A percentile compares a stretch with the other conserved stretches of the same genome.
Evolutionary conservation across 1,140 invertebrate genomes (phyloP).

Genomic region (Pentalonia nigronervosa): DNA sequence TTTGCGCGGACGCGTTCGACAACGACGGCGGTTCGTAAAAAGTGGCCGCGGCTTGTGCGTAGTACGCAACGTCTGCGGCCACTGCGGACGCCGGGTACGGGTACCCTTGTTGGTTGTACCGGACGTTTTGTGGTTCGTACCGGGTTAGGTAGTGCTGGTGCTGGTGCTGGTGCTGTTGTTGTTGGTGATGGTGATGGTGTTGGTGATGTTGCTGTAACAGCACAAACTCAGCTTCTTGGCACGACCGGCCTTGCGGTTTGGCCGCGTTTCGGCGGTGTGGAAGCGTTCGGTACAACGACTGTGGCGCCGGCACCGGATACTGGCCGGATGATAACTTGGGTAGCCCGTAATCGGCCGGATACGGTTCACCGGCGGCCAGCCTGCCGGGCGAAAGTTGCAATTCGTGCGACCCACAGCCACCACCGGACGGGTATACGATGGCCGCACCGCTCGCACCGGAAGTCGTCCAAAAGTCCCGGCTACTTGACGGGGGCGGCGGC

Average conservation of each 20-base stretch:
- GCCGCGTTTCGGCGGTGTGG: constrained; percentile 71
- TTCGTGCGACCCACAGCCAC: background rate
- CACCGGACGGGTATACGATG: background rate
- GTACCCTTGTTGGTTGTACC: constrained; percentile 82
- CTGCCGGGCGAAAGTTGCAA: constrained; percentile 46
- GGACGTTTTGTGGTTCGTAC: constrained; percentile 69
- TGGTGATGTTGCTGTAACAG: constrained; percentile 62
- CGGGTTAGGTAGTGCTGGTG: constrained; percentile 71
- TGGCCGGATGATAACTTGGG: constrained; percentile 69
- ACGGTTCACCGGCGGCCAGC: constrained; percentile 23
- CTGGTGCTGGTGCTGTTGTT: constrained; percentile 61
- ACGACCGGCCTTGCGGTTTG: constrained; percentile 69
- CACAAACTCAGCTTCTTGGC: constrained; percentile 74
- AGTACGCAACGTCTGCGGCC: constrained; percentile 61
- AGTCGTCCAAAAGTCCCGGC: constrained; percentile 41
- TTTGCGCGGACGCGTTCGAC: constrained; percentile 61
- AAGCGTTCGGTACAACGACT: constrained; percentile 72
- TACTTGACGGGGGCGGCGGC: background rate
- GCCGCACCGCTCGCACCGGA: background rate
- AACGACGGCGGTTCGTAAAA: constrained; percentile 62
- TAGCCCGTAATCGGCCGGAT: constrained; percentile 71
- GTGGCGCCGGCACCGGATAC: constrained; percentile 64
- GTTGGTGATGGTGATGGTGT: constrained; percentile 14
- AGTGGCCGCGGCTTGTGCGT: constrained; percentile 62
- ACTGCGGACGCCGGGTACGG: constrained; percentile 65